Percentiles rank a stretch among this genome's conserved stretches.
These are phyloP conservation scores for Dione vanillae DNA, from an alignment of 2,888 invertebrate genomes.

Conservation along the genomic window DNA sequence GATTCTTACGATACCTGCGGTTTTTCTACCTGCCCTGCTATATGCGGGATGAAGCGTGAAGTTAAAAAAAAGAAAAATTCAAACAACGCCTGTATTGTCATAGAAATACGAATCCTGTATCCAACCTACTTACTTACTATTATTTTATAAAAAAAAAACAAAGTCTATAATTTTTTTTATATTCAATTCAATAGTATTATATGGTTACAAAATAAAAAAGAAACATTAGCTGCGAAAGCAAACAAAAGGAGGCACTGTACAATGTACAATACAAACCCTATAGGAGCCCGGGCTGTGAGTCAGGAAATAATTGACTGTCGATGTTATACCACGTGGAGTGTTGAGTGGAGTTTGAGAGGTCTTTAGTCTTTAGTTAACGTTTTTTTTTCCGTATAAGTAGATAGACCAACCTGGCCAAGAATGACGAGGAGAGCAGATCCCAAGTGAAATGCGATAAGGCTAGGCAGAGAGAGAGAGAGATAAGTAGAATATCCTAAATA, in stretches of 20 bases:
- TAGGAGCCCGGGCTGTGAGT: constrained; percentile 18
- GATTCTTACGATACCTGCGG: too few species aligned
- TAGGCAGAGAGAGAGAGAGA: too few species aligned
- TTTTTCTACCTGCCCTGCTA: too few species aligned
- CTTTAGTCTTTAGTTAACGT: too few species aligned
- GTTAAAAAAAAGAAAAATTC: too few species aligned
- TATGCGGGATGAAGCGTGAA: too few species aligned
- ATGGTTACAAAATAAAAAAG: neutral
- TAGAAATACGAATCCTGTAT: neutral
- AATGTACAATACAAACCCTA: neutral
- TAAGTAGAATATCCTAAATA: too few species aligned
- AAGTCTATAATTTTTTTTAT: neutral
- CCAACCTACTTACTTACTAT: neutral
- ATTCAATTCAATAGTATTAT: constrained; percentile 4
- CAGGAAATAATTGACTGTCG: constrained; percentile 37
- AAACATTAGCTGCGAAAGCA: constrained; percentile 3
- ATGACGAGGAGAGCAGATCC: too few species aligned
- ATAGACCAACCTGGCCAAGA: too few species aligned
- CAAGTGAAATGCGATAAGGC: too few species aligned
- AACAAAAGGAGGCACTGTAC: constrained; percentile 8
- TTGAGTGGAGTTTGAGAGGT: neutral
- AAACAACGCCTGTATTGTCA: neutral
- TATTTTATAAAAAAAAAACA: neutral
- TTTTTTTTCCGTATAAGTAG: too few species aligned
- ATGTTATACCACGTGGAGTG: constrained; percentile 11